Evolutionary conservation across 2,113 vertebrate species (phyloP), one percentile per base, ranked within the genome.

Genomic region (Myxocyprinus asiaticus): DNA sequence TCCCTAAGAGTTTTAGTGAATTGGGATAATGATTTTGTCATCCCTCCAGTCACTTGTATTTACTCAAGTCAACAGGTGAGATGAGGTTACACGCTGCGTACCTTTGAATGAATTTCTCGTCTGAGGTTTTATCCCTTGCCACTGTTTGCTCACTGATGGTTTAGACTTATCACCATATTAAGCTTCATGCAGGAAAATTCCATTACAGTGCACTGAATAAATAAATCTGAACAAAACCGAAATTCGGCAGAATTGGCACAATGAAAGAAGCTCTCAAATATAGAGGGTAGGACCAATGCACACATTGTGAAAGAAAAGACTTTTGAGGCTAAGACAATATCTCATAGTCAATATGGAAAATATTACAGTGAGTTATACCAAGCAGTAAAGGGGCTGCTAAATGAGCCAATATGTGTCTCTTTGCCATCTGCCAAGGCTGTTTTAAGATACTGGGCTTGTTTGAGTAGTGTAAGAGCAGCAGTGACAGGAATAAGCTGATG

Each of bases 401-500:
- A 79, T 71, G 47, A 71, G 8, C 67, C 48, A 5, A 33, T 9
- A 9, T 12, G 10, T 63, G 33, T 69, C 17, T 17, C 61, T 79
- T 65, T 65, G 10, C 77, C 58, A 68, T 58, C 67, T 17, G 5
- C 42, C 15, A n/a, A 15, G 68, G 51, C 43, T 17, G 43, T 43
- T 74, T 62, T 48, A 7, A 48, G 7, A 62, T 48, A n/a, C 55
- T 58, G 55, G 55, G 55, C 55, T 58, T 15, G 45, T 65, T 56
- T 59, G 43, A 65, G 48, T 11, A 50, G 59, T 48, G 4, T 53
- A 48, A 65, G 8, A 72, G 50, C 44, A 64, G 50, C 7, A 44
- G 67, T 61, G 17, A 15, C 22, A 9, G 76, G 17, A 69, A 61
- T 7, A 14, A 71, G 45, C 15, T 72, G 77, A 64, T 44, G 61